Percentiles rank a stretch among this genome's conserved stretches.
phyloP scores from a whole-genome alignment of 2,888 invertebrate genomes.

The Parelbella ahira region DNA sequence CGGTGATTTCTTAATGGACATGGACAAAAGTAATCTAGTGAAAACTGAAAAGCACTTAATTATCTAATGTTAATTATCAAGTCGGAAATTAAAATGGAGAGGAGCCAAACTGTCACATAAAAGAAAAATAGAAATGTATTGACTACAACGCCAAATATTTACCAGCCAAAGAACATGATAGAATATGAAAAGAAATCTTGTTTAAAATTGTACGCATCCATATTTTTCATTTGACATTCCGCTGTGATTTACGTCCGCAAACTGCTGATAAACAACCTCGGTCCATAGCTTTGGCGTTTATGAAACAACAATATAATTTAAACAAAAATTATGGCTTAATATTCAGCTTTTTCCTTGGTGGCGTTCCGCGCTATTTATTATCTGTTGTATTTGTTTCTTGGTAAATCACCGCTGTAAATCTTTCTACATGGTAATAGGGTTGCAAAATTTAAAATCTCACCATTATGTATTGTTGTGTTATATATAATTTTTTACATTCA shows the following conservation, averaged over 20 bases:
- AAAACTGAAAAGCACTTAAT: too few relatives aligned
- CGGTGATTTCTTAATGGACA: too few relatives aligned
- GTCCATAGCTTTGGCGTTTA: constrained; percentile 5
- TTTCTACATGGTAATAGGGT: constrained; percentile 9
- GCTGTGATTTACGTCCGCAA: constrained; percentile 6
- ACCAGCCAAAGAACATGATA: too few relatives aligned
- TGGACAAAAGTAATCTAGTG: too few relatives aligned
- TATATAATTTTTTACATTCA: too few relatives aligned
- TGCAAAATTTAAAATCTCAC: constrained; percentile 10
- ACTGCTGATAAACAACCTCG: constrained; percentile 10
- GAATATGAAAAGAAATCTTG: neutral
- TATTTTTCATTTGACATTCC: constrained; percentile 7
- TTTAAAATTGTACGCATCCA: neutral
- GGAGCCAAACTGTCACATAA: too few relatives aligned
- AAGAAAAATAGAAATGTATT: too few relatives aligned
- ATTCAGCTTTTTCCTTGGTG: constrained; percentile 12
- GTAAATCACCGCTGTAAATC: constrained; percentile 18
- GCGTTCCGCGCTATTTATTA: constrained; percentile 18
- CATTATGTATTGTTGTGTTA: too few relatives aligned
- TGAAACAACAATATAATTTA: constrained; percentile 23
- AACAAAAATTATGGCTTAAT: constrained; percentile 25
- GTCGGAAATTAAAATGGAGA: too few relatives aligned
- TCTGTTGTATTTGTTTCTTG: constrained; percentile 18
- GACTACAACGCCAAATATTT: too few relatives aligned
- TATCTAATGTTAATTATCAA: too few relatives aligned